phyloP scores from a whole-genome alignment of 1,140 invertebrate species.

The Scaptomyza montana region DNA sequence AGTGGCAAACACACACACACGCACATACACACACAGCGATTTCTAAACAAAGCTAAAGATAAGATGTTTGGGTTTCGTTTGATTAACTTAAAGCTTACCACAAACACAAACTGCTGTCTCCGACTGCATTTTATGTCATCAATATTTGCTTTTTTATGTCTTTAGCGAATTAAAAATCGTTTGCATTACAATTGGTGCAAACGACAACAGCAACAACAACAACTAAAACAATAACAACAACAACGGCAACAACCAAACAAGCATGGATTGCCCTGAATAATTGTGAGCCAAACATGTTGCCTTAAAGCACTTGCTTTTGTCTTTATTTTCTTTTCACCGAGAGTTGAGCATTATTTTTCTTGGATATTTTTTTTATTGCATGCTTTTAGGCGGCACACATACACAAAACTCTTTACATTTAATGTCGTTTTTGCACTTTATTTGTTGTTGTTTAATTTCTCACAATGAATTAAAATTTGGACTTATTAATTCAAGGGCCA shows the following conservation, averaged over 20 bases:
- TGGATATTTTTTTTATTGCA: no score
- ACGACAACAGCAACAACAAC: not conserved
- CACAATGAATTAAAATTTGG: no score
- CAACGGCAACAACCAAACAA: not conserved
- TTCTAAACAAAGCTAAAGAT: not conserved
- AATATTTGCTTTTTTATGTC: not conserved
- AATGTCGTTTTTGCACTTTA: not conserved
- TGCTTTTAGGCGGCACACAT: constrained; percentile 35
- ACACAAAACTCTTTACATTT: not conserved
- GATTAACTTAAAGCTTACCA: constrained; percentile 14
- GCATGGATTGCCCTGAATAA: not conserved
- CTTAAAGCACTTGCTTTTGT: constrained; percentile 3
- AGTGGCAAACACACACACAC: constrained; percentile 2
- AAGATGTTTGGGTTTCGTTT: not conserved
- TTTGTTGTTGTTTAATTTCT: not conserved
- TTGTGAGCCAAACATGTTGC: not conserved
- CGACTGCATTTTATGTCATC: constrained; percentile 25
- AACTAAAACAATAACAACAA: not conserved
- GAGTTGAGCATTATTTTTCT: not conserved
- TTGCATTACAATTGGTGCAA: not conserved
- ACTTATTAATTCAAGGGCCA: no score
- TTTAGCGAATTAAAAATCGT: no score
- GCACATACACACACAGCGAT: not conserved
- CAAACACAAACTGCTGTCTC: constrained; percentile 39
- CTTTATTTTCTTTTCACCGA: no score